phyloP scores from a whole-genome alignment of 2,888 invertebrate species.

The Hydrotaea diabolus region DNA sequence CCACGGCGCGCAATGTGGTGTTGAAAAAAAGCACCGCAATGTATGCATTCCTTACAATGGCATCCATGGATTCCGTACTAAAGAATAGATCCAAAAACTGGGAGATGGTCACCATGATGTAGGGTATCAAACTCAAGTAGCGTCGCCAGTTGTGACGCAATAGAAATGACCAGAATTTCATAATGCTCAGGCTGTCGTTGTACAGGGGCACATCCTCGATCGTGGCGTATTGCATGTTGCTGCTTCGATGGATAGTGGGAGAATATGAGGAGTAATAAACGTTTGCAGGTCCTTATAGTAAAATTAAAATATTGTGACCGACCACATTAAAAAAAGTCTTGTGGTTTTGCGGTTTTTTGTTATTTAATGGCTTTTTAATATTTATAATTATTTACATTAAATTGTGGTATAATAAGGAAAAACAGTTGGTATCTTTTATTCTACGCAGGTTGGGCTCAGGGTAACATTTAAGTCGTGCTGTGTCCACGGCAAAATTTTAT shows the following conservation, averaged over 20 bases:
- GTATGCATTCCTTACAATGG: conserved; percentile 74
- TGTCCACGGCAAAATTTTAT: too few species aligned
- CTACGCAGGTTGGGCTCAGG: too few species aligned
- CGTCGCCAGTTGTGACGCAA: conserved; percentile 76
- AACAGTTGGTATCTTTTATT: too few species aligned
- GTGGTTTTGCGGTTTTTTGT: too few species aligned
- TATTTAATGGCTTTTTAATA: too few species aligned
- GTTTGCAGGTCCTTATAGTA: too few species aligned
- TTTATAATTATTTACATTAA: too few species aligned
- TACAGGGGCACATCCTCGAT: conserved; percentile 74
- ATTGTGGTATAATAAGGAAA: too few species aligned
- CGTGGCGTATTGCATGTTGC: conserved; percentile 5
- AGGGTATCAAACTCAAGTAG: conserved; percentile 74
- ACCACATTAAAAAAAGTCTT: too few species aligned
- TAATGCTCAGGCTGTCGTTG: conserved; percentile 71
- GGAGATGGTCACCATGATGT: conserved; percentile 69
- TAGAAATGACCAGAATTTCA: conserved; percentile 76
- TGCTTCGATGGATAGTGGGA: background rate
- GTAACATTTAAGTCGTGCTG: too few species aligned
- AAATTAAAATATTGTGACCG: too few species aligned
- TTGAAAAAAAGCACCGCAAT: conserved; percentile 74
- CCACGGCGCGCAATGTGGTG: conserved; percentile 70
- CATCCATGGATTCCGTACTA: conserved; percentile 72
- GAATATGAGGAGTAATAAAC: too few species aligned
- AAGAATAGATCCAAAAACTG: conserved; percentile 74